phyloP scores from a whole-genome alignment of 1,140 invertebrate genomes.

The Bombus consobrinus region DNA sequence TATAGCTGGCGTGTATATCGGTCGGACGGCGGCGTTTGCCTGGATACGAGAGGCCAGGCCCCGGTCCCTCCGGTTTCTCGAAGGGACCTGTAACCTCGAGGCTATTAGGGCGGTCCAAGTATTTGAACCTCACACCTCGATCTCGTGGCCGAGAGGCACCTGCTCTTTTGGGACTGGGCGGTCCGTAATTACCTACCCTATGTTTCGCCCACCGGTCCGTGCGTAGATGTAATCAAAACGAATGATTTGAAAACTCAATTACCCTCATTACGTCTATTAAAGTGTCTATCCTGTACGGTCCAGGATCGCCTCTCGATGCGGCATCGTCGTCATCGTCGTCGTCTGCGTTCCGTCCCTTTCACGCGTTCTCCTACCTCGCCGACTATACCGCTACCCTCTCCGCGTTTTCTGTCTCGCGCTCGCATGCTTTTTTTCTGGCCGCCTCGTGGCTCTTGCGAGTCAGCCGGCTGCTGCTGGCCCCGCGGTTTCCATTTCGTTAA shows the following conservation, averaged over 20 bases:
- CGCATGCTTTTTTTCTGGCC: neutral
- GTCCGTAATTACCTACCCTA: constrained; percentile 80
- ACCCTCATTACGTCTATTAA: constrained; percentile 80
- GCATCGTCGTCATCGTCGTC: constrained; percentile 14
- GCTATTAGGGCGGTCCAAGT: constrained; percentile 81
- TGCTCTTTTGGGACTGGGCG: constrained; percentile 81
- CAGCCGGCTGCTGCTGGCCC: neutral
- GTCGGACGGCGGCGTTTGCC: neutral
- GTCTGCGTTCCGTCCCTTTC: constrained; percentile 16
- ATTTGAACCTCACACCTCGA: constrained; percentile 82
- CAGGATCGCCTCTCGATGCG: constrained; percentile 13
- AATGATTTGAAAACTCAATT: constrained; percentile 82
- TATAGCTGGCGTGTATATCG: constrained; percentile 19
- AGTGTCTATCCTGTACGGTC: constrained; percentile 68
- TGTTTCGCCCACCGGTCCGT: constrained; percentile 74
- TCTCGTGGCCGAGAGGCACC: constrained; percentile 79
- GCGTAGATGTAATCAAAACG: constrained; percentile 81
- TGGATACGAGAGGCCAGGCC: constrained; percentile 16
- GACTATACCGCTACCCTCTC: too few relatives aligned
- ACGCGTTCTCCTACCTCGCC: neutral
- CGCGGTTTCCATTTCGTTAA: constrained; percentile 46
- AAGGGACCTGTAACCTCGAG: constrained; percentile 79
- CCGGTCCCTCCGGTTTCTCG: constrained; percentile 60
- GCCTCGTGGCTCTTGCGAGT: neutral
- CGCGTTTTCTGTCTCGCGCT: neutral